Conservation (phyloP, 2,797 vertebrate genomes). For the Leucoraja ocellata region DNA sequence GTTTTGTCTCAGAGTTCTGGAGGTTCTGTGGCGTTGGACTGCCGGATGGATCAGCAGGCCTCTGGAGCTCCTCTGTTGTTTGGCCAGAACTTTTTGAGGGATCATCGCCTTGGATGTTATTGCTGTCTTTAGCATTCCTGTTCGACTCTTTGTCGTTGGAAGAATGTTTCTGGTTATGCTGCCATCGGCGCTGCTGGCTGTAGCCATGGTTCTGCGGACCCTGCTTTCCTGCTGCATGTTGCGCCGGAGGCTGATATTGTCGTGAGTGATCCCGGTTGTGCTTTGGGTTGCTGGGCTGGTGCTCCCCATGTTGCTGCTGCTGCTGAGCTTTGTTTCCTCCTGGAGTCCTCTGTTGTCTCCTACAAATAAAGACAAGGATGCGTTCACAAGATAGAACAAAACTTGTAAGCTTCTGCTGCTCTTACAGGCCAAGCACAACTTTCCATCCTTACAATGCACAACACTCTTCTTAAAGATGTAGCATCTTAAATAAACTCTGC, state of each 20-base stretch:
- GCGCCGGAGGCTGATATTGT: constrained; percentile 66
- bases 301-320: constrained; percentile 56
- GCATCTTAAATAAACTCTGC: neutral
- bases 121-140: constrained; percentile 76
- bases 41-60: constrained; percentile 47
- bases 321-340: constrained; percentile 56
- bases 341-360: constrained; percentile 77
- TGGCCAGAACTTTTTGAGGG: constrained; percentile 44
- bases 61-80: constrained; percentile 47
- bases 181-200: constrained; percentile 92
- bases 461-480: constrained; percentile 11
- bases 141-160: constrained; percentile 58
- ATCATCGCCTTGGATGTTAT: constrained; percentile 69
- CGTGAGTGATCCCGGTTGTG: constrained; percentile 70
- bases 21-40: constrained; percentile 47
- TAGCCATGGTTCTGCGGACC: constrained; percentile 76
- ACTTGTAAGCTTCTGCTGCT: neutral
- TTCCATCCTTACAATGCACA: neutral
- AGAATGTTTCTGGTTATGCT: constrained; percentile 75
- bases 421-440: neutral
- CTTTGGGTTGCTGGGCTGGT: constrained; percentile 70
- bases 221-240: constrained; percentile 68
- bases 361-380: constrained; percentile 53
- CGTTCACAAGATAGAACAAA: neutral
- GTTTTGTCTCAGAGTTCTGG: constrained; percentile 54